Conservation (phyloP, 2,797 vertebrate genomes). For the Phoxinus dragarum region DNA sequence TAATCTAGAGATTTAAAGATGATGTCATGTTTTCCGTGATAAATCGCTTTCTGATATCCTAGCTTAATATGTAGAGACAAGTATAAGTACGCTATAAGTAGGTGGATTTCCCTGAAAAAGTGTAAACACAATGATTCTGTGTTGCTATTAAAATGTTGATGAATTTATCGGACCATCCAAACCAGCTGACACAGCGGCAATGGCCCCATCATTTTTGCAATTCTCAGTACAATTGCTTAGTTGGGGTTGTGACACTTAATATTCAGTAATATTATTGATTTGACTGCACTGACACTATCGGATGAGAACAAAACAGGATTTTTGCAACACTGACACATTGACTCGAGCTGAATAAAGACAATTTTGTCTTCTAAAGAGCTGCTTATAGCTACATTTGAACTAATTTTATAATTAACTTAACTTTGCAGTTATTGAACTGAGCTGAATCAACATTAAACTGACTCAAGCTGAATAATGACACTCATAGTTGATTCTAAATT, state of each 20-base stretch:
- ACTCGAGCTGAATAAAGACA: too few species aligned
- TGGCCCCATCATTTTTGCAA: background rate
- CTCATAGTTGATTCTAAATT: too few species aligned
- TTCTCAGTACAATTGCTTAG: background rate
- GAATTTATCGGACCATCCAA: background rate
- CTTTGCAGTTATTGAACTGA: too few species aligned
- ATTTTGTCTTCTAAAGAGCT: too few species aligned
- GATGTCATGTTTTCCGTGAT: background rate
- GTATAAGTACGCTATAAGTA: background rate
- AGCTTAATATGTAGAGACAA: background rate
- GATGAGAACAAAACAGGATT: background rate
- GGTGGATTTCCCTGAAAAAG: background rate
- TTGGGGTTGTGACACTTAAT: background rate
- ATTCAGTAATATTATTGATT: background rate
- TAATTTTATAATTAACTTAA: too few species aligned
- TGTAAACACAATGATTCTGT: background rate
- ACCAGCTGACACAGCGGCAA: background rate
- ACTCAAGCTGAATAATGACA: too few species aligned
- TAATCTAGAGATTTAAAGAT: constrained; percentile 2
- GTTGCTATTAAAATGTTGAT: background rate
- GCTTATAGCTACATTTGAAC: too few species aligned
- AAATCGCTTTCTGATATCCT: background rate
- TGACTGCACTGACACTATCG: background rate
- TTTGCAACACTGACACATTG: too few species aligned
- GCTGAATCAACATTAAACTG: too few species aligned